Base-by-base conservation (phyloP, 2,797 vertebrate genomes). In the Argya squamiceps region DNA sequence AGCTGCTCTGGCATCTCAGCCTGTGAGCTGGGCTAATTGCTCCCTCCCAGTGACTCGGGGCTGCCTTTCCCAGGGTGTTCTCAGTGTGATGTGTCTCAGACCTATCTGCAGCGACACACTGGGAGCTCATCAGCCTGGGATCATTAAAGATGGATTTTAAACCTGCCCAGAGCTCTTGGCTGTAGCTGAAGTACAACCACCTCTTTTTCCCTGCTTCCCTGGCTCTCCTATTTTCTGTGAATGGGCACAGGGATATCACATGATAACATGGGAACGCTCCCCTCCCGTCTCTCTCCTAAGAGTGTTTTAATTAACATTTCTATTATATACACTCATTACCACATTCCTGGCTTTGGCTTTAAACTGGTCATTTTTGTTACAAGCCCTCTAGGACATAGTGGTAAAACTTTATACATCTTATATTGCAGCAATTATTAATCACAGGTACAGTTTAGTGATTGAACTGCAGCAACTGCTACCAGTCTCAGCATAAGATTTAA, bases 251-350 rank as follows among this genome's bases (percentile, higher is more conserved):
- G 65, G 32, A 46, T 94, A 92, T 94, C 96, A 81, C 84, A 88
- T 84, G 94, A 65, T 81, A 89, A 94, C 46, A 58, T 1, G 39
- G 64, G 85, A 92, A 60, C 3, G 4, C 84, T 86, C 58, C 89
- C 84, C 82, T 92, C 79, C 85, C 44, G 49, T 69, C 67, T 82
- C 67, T 74, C 43, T 92, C 76, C 85, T 94, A 68, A 41, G 27
- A 94, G 62, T 69, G 79, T 79, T 97, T 96, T 96, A 97, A 97
- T 97, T 93, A 96, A 96, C 95, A 95, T 95, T 96, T 88, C 90
- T 90, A 90, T 93, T 94, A 69, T 49, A 83, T 7, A 6, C 32
- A 16, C 88, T 97, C 96, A 97, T 97, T 97, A 97, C 94, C 94
- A 96, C 96, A 96, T 97, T 97, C 96, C 93, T 96, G 93, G 85